Evolutionary conservation across 2,888 invertebrate species (phyloP).

Genomic region (Chironomus tentans): DNA sequence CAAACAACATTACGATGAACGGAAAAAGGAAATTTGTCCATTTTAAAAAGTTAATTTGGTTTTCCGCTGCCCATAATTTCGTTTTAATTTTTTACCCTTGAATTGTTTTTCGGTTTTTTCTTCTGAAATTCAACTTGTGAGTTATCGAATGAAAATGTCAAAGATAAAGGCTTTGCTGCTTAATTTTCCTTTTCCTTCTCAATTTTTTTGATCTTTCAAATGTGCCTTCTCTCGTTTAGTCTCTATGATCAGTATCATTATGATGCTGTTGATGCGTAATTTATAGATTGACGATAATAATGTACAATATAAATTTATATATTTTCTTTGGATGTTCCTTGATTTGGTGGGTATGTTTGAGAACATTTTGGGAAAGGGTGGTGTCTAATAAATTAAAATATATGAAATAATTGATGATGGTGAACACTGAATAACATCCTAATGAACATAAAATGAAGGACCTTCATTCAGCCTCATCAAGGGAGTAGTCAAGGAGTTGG

Average conservation of each 20-base stretch:
- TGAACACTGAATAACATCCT: no score
- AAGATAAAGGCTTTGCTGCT: background rate
- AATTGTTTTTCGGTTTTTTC: background rate
- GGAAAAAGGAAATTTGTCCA: background rate
- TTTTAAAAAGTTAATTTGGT: conserved; percentile 22
- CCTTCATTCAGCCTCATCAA: no score
- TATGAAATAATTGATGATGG: no score
- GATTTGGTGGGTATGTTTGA: no score
- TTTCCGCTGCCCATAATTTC: conserved; percentile 19
- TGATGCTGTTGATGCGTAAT: no score
- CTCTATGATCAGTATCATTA: no score
- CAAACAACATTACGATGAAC: background rate
- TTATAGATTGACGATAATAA: background rate
- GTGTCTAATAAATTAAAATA: no score
- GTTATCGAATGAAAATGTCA: background rate
- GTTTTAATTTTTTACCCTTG: conserved; percentile 20
- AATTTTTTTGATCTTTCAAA: background rate
- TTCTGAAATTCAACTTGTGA: background rate
- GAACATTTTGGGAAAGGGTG: no score
- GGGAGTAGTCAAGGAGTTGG: no score
- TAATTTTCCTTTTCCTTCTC: conserved; percentile 6
- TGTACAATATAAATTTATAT: background rate
- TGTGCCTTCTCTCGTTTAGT: no score
- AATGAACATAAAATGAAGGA: no score
- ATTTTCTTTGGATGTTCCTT: background rate